phyloP scores from a whole-genome alignment of 1,140 invertebrate species.

The Cotesia glomerata region DNA sequence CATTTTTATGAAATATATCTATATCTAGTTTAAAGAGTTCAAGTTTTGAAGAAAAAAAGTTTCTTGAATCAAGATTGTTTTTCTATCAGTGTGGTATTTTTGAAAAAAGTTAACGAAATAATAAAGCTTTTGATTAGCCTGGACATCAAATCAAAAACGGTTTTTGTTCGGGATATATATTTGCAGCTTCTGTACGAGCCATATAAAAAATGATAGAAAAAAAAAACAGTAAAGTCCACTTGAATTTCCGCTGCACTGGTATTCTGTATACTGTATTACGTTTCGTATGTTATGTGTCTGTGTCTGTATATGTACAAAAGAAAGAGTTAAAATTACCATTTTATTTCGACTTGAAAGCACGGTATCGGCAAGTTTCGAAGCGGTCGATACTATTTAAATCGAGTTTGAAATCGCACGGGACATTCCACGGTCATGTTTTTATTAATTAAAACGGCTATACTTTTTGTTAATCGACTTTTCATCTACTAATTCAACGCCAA shows the following conservation, averaged over 20 bases:
- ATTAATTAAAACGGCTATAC: not conserved
- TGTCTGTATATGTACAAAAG: not conserved
- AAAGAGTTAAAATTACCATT: conserved; percentile 19
- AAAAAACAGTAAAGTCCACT: not conserved
- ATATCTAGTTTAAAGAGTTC: too few relatives aligned
- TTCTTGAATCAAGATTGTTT: too few relatives aligned
- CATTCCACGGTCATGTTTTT: not conserved
- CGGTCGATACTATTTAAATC: conserved; percentile 4
- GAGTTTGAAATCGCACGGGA: conserved; percentile 17
- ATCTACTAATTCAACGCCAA: not conserved
- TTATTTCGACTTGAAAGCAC: conserved; percentile 8
- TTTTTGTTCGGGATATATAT: too few relatives aligned
- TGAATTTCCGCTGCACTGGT: conserved; percentile 4
- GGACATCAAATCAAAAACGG: too few relatives aligned
- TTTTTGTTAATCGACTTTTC: not conserved
- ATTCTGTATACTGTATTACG: conserved; percentile 16
- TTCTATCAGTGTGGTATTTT: too few relatives aligned
- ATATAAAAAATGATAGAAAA: not conserved
- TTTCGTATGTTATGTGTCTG: not conserved
- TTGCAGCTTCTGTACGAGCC: too few relatives aligned
- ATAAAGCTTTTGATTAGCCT: too few relatives aligned
- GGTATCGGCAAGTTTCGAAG: not conserved
- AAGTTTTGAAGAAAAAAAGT: too few relatives aligned
- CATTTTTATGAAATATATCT: too few relatives aligned
- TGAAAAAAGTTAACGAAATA: not conserved